Conservation (phyloP, 1,140 invertebrate genomes). For the Pogonomyrmex californicus region DNA sequence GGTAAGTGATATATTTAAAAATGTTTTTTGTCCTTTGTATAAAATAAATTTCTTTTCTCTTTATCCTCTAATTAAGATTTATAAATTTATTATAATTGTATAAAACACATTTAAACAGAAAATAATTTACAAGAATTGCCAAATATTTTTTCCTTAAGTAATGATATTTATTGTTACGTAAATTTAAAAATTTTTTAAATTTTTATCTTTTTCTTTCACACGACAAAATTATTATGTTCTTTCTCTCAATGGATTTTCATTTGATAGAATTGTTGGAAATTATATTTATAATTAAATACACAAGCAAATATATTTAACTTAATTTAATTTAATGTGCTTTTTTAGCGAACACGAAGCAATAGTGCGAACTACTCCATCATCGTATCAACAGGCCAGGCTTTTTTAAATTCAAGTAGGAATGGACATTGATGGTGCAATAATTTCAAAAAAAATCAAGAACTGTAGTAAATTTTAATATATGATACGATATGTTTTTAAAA, state of each 20-base stretch:
- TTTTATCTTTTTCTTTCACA: not conserved
- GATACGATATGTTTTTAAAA: not conserved
- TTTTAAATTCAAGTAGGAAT: conserved; percentile 1
- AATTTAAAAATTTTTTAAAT: not conserved
- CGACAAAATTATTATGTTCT: not conserved
- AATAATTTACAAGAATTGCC: not conserved
- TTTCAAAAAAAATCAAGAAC: not conserved
- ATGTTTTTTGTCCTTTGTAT: not conserved
- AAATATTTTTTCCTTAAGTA: not conserved
- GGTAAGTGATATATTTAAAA: conserved; percentile 82
- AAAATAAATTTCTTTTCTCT: not conserved
- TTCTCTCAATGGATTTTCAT: not conserved
- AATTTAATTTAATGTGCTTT: not conserved
- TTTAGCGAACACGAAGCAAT: conserved; percentile 49
- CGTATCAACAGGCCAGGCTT: not conserved
- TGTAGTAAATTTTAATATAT: not conserved
- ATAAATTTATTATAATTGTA: not conserved
- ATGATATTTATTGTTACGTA: not conserved
- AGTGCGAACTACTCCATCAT: conserved; percentile 13
- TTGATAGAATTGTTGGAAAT: not conserved
- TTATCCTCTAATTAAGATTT: not conserved
- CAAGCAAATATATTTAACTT: not conserved
- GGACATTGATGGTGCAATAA: not conserved
- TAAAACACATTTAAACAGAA: not conserved
- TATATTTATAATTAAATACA: not conserved